Base-by-base conservation (phyloP, 2,113 vertebrate species). In the Vimba vimba region DNA sequence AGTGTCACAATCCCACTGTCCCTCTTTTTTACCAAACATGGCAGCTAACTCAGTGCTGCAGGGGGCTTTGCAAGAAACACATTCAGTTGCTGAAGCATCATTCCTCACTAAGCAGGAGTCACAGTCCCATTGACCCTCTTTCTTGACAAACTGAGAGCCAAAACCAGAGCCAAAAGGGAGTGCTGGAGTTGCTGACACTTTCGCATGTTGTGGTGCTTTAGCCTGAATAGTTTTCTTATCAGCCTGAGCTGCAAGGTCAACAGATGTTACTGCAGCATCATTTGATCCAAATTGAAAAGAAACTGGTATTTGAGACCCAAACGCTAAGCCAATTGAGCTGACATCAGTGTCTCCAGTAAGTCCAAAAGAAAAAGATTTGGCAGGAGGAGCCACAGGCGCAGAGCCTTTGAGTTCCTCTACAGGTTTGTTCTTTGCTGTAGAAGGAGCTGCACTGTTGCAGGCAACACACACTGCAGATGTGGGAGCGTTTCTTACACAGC, bases 1-100 rank as follows among this genome's bases (percentile, higher is more conserved):
- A 59, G 23, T 75, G 74, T 75, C 91, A 89, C 96, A 98, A 57
- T 98, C 95, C 97, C 97, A 98, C 39, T 97, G 91, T 10, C 95
- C 96, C 84, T 94, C 94, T 64, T 96, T 97, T 89, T 93, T 96
- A 36, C 82, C 0, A 93, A 97, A 97, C 86, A 93, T 92, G 19
- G 91, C 92, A 87, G 91, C 95, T 88, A 97, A 91, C 0, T 93
- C 92, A 47, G 17, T 62, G 93, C 86, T 82, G 82, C 90, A 92
- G 21, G 94, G 93, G 80, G 86, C 75, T 25, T 93, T 79, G 92
- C 97, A 98, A 47, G 96, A 89, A 82, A 43, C 60, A 77, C 96
- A 97, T 11, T 92, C 91, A 45, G 71, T 4, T 79, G 91, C 87
- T 13, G 91, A 92, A 52, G 90, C 91, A 79, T 97, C 95, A 90